Conservation (phyloP, 2,888 invertebrate genomes). For the Eilema sororculum region DNA sequence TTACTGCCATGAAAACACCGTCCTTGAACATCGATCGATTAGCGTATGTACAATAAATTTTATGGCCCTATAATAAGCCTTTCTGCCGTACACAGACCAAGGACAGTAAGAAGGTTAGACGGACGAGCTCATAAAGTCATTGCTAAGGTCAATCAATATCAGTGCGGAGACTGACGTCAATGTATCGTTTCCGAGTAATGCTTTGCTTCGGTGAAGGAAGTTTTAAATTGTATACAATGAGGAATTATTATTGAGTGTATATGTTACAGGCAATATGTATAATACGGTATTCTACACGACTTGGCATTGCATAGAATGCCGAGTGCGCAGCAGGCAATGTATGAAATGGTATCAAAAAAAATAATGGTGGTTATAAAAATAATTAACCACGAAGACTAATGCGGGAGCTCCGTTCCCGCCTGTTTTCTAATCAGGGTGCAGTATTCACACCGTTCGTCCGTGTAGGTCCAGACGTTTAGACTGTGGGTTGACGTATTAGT, state of each 20-base stretch:
- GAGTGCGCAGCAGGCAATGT: no score
- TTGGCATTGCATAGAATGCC: no score
- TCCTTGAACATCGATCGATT: neutral
- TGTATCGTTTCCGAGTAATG: neutral
- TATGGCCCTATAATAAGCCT: neutral
- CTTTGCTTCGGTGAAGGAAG: neutral
- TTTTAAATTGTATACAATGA: neutral
- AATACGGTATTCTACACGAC: no score
- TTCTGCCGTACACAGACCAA: conserved; percentile 10
- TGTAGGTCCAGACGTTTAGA: no score
- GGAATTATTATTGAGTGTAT: neutral
- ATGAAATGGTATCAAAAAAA: no score
- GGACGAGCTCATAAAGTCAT: neutral
- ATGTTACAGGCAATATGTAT: no score
- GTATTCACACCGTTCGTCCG: no score
- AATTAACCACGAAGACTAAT: no score
- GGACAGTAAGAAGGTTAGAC: neutral
- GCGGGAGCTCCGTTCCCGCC: no score
- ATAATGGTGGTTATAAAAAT: no score
- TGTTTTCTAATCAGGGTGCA: no score
- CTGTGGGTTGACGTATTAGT: no score
- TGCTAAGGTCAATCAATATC: conserved; percentile 19
- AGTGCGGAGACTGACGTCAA: neutral
- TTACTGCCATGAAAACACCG: neutral
- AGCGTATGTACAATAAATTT: neutral